These are phyloP conservation scores for Colaptes auratus DNA, from an alignment of 2,113 vertebrate genomes.

Conservation along the genomic window DNA sequence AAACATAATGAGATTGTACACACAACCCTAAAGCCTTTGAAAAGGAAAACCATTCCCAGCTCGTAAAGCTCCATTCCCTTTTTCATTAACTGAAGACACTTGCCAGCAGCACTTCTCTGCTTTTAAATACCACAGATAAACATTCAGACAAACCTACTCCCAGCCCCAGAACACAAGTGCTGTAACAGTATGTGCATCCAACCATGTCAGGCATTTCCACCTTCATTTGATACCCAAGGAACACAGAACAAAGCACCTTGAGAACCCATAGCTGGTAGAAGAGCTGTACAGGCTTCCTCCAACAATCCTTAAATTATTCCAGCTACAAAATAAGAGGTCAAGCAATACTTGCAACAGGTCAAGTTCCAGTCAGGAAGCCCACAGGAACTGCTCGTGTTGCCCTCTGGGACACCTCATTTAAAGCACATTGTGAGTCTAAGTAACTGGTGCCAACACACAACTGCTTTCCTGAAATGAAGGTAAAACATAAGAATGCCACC, in stretches of 20 bases:
- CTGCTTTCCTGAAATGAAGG: background rate
- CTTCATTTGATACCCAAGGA: background rate
- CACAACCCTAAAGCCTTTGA: background rate
- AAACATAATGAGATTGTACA: background rate
- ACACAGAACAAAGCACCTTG: background rate
- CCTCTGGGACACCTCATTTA: background rate
- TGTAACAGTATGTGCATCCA: background rate
- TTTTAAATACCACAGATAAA: conserved; percentile 6
- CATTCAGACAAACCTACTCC: background rate
- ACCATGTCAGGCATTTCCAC: background rate
- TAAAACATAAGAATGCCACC: background rate
- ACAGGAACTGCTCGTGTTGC: background rate
- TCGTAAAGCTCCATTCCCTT: background rate
- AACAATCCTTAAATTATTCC: background rate
- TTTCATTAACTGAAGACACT: conserved; percentile 8
- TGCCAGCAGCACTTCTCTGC: conserved; percentile 24
- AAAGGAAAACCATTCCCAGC: background rate
- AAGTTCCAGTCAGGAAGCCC: background rate
- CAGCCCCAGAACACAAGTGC: background rate
- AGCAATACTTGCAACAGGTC: background rate
- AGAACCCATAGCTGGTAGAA: background rate
- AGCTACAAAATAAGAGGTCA: background rate
- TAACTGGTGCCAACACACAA: background rate
- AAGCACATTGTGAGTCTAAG: background rate
- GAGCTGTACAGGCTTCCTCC: background rate